phyloP scores from a whole-genome alignment of 2,888 invertebrate genomes.

The Zaprionus obscuricornis region DNA sequence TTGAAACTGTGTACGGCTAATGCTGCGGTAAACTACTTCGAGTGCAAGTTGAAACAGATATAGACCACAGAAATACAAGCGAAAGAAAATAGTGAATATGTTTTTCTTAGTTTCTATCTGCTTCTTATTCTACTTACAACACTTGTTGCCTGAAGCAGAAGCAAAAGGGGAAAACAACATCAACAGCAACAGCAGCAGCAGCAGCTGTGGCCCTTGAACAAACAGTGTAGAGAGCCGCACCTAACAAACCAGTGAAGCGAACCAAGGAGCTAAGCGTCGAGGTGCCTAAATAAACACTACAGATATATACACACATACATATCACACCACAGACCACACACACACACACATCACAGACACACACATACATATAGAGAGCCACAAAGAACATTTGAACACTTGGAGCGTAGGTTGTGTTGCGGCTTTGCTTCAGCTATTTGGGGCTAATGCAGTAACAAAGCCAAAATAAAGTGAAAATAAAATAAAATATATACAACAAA shows the following conservation, averaged over 20 bases:
- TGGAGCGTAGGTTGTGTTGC: constrained; percentile 11
- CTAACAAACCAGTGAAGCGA: constrained; percentile 41
- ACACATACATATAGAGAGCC: no score
- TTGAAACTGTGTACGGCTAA: constrained; percentile 9
- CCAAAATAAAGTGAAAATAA: constrained; percentile 16
- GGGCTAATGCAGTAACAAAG: constrained; percentile 43
- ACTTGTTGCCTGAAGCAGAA: constrained; percentile 58
- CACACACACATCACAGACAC: constrained; percentile 15
- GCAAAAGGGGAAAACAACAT: constrained; percentile 3
- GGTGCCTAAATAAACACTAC: constrained; percentile 55
- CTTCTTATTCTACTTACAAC: constrained; percentile 18
- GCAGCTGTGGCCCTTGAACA: constrained; percentile 27
- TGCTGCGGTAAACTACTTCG: constrained; percentile 15
- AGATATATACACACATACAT: constrained; percentile 12
- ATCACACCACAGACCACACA: constrained; percentile 1
- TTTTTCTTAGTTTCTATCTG: no score
- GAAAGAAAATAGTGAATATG: constrained; percentile 12
- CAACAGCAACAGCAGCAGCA: constrained; percentile 16
- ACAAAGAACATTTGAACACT: constrained; percentile 28
- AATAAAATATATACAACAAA: no score
- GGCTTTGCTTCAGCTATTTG: constrained; percentile 30
- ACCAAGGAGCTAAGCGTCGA: constrained; percentile 39
- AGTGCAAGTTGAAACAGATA: constrained; percentile 1
- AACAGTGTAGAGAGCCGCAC: constrained; percentile 43
- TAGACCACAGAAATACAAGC: constrained; percentile 1